phyloP scores from a whole-genome alignment of 2,113 vertebrate genomes.

The pig (Sus scrofa) region T2T-Sscrofa CM000814.6:28440001-28440500 shows the following conservation, averaged over 20 bases:
- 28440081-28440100: conserved; percentile 96
- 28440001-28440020: conserved; percentile 95
- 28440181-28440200: conserved; percentile 95
- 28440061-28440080: conserved; percentile 95
- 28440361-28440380: conserved; percentile 97
- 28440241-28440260: conserved; percentile 95
- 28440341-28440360: conserved; percentile 90
- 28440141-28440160: conserved; percentile 94
- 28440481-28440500: conserved; percentile 80
- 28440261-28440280: conserved; percentile 92
- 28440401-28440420: conserved; percentile 93
- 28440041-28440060: conserved; percentile 93
- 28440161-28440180: conserved; percentile 92
- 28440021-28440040: conserved; percentile 95
- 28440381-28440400: conserved; percentile 92
- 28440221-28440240: conserved; percentile 93
- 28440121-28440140: conserved; percentile 96
- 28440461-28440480: conserved; percentile 70
- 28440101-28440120: conserved; percentile 98
- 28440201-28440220: conserved; percentile 90
- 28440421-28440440: conserved; percentile 72
- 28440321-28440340: conserved; percentile 92
- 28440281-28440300: conserved; percentile 97
- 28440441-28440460: conserved; percentile 68
- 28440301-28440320: conserved; percentile 97